These are phyloP conservation scores for Bombus difficillimus DNA, from an alignment of 1,140 invertebrate species.

Conservation along the genomic window DNA sequence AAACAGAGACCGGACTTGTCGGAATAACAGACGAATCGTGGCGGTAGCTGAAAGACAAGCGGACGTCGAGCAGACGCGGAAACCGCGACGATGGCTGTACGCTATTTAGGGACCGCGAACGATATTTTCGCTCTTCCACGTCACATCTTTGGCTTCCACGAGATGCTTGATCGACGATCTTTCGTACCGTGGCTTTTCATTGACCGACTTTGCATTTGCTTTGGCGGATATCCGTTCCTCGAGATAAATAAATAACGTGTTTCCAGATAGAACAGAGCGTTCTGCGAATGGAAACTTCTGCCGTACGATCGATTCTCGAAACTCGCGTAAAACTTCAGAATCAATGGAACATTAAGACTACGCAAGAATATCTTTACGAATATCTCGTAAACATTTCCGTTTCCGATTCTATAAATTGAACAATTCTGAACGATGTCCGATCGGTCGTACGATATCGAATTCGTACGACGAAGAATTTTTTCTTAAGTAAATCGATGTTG, in stretches of 20 bases:
- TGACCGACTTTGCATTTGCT: not conserved
- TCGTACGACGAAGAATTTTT: too few relatives aligned
- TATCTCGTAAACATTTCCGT: too few relatives aligned
- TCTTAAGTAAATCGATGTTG: too few relatives aligned
- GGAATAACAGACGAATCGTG: constrained; percentile 32
- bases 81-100: constrained; percentile 1
- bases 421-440: too few relatives aligned
- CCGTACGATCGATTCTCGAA: not conserved
- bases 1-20: not conserved
- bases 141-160: constrained; percentile 19
- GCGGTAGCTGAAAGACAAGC: not conserved
- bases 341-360: not conserved
- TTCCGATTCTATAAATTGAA: too few relatives aligned
- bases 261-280: not conserved
- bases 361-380: not conserved
- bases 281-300: not conserved
- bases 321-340: not conserved
- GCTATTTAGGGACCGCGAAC: not conserved
- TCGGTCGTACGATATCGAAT: too few relatives aligned
- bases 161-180: constrained; percentile 25
- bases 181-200: not conserved
- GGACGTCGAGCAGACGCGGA: constrained; percentile 19
- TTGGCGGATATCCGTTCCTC: constrained; percentile 21
- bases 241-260: not conserved
- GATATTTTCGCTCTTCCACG: constrained; percentile 20